phyloP scores from a whole-genome alignment of 2,113 vertebrate species.

The Chascanopsetta lugubris region DNA sequence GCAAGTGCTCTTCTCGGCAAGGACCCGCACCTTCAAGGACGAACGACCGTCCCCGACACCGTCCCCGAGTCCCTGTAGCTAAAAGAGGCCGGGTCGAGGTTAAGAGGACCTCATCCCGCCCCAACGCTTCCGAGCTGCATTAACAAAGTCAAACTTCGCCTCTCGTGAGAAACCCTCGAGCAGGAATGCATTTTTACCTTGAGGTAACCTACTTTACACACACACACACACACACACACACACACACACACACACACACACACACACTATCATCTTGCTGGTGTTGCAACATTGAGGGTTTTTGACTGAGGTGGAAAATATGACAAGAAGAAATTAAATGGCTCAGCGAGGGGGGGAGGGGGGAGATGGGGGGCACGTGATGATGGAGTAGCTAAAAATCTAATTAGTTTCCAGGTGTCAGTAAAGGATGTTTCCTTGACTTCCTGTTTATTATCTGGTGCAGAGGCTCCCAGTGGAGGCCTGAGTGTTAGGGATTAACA shows the following conservation, averaged over 20 bases:
- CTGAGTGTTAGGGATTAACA: conserved; percentile 78
- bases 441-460: conserved; percentile 56
- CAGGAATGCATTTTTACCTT: conserved; percentile 32
- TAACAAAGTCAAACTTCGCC: conserved; percentile 64
- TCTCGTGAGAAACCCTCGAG: conserved; percentile 43
- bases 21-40: conserved; percentile 73
- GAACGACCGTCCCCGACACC: conserved; percentile 61
- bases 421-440: conserved; percentile 52
- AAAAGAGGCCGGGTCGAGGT: conserved; percentile 72
- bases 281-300: conserved; percentile 1
- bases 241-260: too few relatives aligned
- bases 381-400: conserved; percentile 37
- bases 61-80: conserved; percentile 66
- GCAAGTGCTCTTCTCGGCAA: conserved; percentile 65
- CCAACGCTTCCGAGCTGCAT: conserved; percentile 34
- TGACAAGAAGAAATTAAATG: conserved; percentile 32
- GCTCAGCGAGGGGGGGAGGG: neutral
- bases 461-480: conserved; percentile 59
- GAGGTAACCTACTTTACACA: conserved; percentile 55
- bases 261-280: neutral
- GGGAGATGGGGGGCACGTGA: neutral
- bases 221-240: too few relatives aligned
- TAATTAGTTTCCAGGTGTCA: conserved; percentile 61
- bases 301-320: conserved; percentile 21
- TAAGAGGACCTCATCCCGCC: conserved; percentile 57